Evolutionary conservation across 2,113 vertebrate species (phyloP).

Genomic region (Paradoxurus hermaphroditus): DNA sequence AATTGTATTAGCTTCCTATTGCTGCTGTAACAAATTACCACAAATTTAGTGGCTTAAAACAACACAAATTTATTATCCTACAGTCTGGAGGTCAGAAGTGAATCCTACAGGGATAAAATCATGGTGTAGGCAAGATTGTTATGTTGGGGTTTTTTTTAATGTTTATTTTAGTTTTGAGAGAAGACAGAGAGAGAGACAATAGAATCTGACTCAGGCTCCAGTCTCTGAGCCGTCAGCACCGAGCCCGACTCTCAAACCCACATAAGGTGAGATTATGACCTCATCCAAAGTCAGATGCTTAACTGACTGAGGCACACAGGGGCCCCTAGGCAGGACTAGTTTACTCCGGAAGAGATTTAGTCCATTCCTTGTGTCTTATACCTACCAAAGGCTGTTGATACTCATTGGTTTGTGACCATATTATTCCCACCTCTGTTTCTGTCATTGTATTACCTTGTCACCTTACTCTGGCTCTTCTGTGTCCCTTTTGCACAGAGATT

Average conservation of each 20-base stretch:
- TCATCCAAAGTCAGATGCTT: too few species aligned
- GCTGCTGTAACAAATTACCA: not conserved
- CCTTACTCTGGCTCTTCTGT: not conserved
- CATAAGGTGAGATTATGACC: too few species aligned
- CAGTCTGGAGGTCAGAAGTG: not conserved
- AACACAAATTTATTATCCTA: not conserved
- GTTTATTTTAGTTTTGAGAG: too few species aligned
- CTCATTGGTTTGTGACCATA: not conserved
- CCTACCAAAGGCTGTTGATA: not conserved
- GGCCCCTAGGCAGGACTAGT: not conserved
- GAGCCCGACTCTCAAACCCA: too few species aligned
- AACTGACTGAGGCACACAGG: too few species aligned
- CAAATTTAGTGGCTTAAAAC: not conserved
- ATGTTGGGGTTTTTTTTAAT: too few species aligned
- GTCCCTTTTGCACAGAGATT: not conserved
- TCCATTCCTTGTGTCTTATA: not conserved
- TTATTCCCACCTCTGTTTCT: not conserved
- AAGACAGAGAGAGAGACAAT: too few species aligned
- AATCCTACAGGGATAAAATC: not conserved
- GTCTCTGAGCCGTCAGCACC: too few species aligned
- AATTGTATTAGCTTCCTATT: not conserved
- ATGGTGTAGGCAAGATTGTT: not conserved
- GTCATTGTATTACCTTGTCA: not conserved
- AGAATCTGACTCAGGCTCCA: too few species aligned
- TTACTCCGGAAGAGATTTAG: not conserved